Evolutionary conservation across 64 coral and sea anemone genomes (phyloP), one percentile per base, ranked within the genome.

Genomic region (Anthopleura sola): DNA sequence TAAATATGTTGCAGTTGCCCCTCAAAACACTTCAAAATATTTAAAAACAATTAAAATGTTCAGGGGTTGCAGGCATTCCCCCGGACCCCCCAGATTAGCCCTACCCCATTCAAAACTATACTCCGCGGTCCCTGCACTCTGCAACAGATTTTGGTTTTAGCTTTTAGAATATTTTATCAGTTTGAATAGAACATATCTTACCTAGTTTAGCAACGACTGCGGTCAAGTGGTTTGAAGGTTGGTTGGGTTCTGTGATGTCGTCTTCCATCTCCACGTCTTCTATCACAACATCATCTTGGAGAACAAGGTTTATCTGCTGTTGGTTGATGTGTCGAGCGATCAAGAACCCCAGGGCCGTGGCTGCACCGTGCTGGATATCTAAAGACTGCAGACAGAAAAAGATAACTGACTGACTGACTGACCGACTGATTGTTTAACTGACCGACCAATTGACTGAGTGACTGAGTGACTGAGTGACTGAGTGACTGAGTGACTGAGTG

Each of bases 351-450:
- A 91, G 46, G 20, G 89, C 84, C 44, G 84, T 94, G 81, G 91
- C 83, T 78, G 97, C 84, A 21, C 97, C 97, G 85, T 94, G 97
- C 76, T 94, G 92, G 4, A 94, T 83, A 38, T 92, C 92, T 71
- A 92, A 87, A 15, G 79, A 82, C 94, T 96, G 55, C 5, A 79
- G 68, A 3, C 83, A 68, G 47, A 77, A 87, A 47, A 44, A 29
- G 82, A 69, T 62, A 62, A 71, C 66, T 1, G 29, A 32, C 66
- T 6, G 8, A 69, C 64, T 32, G 7, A 69, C 2, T 5, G 64
- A 32, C 26, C 7, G n/a, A 69, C 11, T 13, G 66, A 69, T 7
- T 0, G 66, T 34, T 28, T 1, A 28, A 69, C 66, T 2, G 31
- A 71, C 66, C 66, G 29, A 71, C 66, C 26, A 29, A 71, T 29